Evolutionary conservation across 2,797 vertebrate genomes (phyloP).

Genomic region (Cuniculus paca): DNA sequence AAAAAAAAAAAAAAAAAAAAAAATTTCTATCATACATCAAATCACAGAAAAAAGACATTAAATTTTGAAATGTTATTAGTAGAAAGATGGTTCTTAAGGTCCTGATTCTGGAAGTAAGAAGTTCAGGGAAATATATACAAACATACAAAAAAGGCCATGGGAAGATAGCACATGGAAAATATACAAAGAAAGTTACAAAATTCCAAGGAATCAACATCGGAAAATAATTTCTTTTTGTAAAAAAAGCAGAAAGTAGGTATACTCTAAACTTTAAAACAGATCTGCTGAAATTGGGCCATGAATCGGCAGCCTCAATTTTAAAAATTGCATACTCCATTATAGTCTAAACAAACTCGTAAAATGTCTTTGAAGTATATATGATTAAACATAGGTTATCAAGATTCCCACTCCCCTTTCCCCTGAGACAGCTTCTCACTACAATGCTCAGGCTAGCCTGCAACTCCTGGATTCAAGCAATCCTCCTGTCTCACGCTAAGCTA

Average conservation of each 20-base stretch:
- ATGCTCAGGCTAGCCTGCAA: neutral
- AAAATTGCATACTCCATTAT: neutral
- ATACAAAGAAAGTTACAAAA: constrained; percentile 12
- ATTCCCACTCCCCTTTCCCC: neutral
- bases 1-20: no score
- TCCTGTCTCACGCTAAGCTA: neutral
- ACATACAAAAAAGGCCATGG: neutral
- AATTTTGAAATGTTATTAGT: constrained; percentile 1
- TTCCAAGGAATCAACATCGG: neutral
- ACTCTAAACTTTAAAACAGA: neutral
- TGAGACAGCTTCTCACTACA: neutral
- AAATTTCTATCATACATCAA: constrained; percentile 13
- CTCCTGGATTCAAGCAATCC: neutral
- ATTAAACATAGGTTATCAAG: neutral
- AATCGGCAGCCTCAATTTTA: neutral
- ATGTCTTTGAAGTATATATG: neutral
- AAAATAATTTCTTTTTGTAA: constrained; percentile 49
- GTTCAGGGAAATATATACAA: neutral
- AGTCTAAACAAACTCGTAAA: constrained; percentile 37
- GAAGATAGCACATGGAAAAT: neutral
- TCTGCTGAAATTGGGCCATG: neutral
- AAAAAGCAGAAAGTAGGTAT: constrained; percentile 20
- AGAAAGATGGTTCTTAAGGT: constrained; percentile 15
- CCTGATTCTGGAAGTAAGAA: neutral
- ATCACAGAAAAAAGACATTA: neutral